Evolutionary conservation across 2,888 invertebrate species (phyloP).

Genomic region (Drosophila pegasa): DNA sequence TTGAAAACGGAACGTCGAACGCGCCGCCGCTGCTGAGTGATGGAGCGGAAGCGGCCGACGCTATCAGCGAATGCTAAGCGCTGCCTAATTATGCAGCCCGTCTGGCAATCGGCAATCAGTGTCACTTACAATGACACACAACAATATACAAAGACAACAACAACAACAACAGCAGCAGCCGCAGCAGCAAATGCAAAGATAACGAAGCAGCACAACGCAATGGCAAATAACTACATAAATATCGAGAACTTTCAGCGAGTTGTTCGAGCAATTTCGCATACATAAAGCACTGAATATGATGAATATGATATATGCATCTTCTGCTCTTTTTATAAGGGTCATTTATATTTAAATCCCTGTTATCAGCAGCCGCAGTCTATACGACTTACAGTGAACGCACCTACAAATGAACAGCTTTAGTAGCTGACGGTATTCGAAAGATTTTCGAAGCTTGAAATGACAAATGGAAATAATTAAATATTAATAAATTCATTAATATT

Average conservation of each 20-base stretch:
- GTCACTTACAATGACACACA: slow-evolving; percentile 64
- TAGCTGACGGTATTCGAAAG: neutral
- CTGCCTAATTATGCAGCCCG: slow-evolving; percentile 69
- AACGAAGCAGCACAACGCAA: slow-evolving; percentile 28
- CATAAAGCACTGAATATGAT: slow-evolving; percentile 1
- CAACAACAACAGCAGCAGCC: slow-evolving; percentile 13
- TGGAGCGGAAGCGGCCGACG: slow-evolving; percentile 56
- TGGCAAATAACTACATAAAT: slow-evolving; percentile 35
- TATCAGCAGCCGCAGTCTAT: neutral
- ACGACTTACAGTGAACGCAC: neutral
- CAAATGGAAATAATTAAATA: neutral
- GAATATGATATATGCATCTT: slow-evolving; percentile 10
- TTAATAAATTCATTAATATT: neutral
- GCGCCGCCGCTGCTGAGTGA: slow-evolving; percentile 51
- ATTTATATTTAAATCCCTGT: slow-evolving; percentile 2
- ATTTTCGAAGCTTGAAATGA: neutral
- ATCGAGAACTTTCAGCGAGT: slow-evolving; percentile 35
- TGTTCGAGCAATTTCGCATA: slow-evolving; percentile 27
- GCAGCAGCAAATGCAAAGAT: slow-evolving; percentile 32
- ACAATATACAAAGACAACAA: slow-evolving; percentile 16
- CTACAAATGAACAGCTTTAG: neutral
- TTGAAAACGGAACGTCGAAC: slow-evolving; percentile 43
- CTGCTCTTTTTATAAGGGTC: slow-evolving; percentile 1
- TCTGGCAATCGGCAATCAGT: slow-evolving; percentile 63
- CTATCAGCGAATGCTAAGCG: slow-evolving; percentile 65